Conservation (phyloP, 2,113 vertebrate species). For the Carlito syrichta region DNA sequence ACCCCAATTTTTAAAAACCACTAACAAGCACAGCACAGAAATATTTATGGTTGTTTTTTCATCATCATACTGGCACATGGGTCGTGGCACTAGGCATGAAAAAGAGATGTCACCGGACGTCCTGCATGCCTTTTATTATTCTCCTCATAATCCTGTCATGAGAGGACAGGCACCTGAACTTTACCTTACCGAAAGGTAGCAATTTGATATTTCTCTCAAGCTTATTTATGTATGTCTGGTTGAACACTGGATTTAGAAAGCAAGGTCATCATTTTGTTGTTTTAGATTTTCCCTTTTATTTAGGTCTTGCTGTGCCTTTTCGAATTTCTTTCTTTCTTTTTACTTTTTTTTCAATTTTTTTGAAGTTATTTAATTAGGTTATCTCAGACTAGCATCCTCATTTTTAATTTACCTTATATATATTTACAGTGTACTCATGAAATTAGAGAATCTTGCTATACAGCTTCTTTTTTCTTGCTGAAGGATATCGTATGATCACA, state of each 20-base stretch:
- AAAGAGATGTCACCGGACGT: neutral
- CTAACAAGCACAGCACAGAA: constrained; percentile 68
- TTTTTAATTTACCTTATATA: neutral
- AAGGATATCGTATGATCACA: neutral
- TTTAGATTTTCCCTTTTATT: neutral
- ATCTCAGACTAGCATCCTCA: neutral
- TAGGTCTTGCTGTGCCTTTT: constrained; percentile 10
- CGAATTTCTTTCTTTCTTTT: neutral
- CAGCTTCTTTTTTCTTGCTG: neutral
- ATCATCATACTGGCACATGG: neutral
- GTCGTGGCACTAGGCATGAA: neutral
- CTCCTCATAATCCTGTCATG: neutral
- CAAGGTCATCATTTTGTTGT: neutral
- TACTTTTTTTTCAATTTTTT: neutral
- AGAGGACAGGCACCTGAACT: neutral
- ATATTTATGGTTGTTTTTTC: constrained; percentile 60
- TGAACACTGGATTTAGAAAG: constrained; percentile 43
- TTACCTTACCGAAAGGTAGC: neutral
- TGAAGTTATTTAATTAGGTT: neutral
- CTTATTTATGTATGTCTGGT: constrained; percentile 54
- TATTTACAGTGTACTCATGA: neutral
- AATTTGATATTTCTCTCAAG: constrained; percentile 61
- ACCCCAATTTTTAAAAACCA: constrained; percentile 52
- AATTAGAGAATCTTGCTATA: neutral
- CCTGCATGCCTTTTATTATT: neutral